Base-by-base conservation (phyloP, 2,113 vertebrate species). In the Malurus alboscapulatus region DNA sequence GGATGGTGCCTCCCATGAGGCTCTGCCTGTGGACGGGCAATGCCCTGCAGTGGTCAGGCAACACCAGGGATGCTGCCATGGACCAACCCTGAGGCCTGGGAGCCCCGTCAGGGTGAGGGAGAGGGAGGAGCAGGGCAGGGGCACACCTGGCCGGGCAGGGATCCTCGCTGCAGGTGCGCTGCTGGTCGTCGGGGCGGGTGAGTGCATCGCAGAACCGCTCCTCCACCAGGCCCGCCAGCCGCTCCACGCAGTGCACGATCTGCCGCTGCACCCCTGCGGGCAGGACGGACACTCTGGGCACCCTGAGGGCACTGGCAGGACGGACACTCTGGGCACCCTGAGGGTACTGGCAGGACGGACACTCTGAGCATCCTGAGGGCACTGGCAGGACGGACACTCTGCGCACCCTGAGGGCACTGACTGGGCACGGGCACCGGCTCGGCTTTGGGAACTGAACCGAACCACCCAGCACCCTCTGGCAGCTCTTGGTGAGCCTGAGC, bases 121-220 rank as follows among this genome's bases (percentile, higher is more conserved):
- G 14, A n/a, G 40, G 54, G 32, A 55, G 29, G 16, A 7, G 38
- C 14, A 6, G 71, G 51, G 27, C 3, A 22, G 55, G 22, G 19
- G 86, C 95, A 86, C 96, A 99, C 99, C 97, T 97, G 80, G 99
- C 97, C 0, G 98, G 99, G 95, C 99, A 99, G 10, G 97, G 98
- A 54, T 98, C 98, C 96, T 98, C 98, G 4, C 94, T 98, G 93
- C 99, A 99, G 10, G 92, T 97, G 92, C 98, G 97, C 80, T 97
- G 98, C 87, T 93, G 98, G 88, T 99, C 98, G 0, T 99, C 98
- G 0, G 99, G 99, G 48, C 98, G 98, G 57, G 90, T 97, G 26
- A 97, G 92, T 0, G 96, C 91, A 9, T 99, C 98, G 32, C 99
- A 99, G 96, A 98, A 97, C 15, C 94, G 91, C 93, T 99, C 98